phyloP scores from a whole-genome alignment of 1,140 invertebrate species.

The Anagrus nilaparvatae region DNA sequence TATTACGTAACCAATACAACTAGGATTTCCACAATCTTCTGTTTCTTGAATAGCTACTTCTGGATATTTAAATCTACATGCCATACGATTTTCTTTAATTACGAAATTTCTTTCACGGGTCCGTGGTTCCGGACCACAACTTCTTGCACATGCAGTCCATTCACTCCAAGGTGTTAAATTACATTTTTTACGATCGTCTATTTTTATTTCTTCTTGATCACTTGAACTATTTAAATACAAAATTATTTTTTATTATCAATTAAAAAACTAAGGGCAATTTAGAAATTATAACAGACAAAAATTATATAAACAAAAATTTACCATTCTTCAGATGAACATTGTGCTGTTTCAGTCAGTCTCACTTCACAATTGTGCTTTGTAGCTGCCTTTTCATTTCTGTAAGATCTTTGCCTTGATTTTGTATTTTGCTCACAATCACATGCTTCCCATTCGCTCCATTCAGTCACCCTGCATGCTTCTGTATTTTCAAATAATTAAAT shows the following conservation, averaged over 20 bases:
- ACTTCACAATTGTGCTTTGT: slow-evolving; percentile 43
- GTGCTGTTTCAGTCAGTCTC: slow-evolving; percentile 42
- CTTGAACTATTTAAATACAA: not conserved
- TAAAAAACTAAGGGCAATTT: too few relatives aligned
- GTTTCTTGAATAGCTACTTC: slow-evolving; percentile 23
- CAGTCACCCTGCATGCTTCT: slow-evolving; percentile 52
- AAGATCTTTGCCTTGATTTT: slow-evolving; percentile 54
- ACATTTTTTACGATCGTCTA: slow-evolving; percentile 39
- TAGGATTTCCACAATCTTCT: slow-evolving; percentile 25
- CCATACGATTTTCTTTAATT: slow-evolving; percentile 28
- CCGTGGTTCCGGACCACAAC: slow-evolving; percentile 63
- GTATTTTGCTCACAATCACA: slow-evolving; percentile 76
- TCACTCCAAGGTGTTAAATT: slow-evolving; percentile 58
- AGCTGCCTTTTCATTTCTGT: slow-evolving; percentile 43
- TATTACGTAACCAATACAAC: slow-evolving; percentile 25
- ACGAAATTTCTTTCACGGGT: slow-evolving; percentile 50
- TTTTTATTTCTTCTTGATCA: not conserved
- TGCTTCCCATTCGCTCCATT: slow-evolving; percentile 66
- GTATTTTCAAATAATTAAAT: slow-evolving; percentile 1
- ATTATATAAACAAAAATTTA: slow-evolving; percentile 21
- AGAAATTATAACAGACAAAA: too few relatives aligned
- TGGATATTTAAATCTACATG: slow-evolving; percentile 23
- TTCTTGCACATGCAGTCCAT: slow-evolving; percentile 69
- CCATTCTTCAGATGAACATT: too few relatives aligned
- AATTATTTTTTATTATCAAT: too few relatives aligned